Conservation (phyloP, 2,113 vertebrate species). For the Menidia beryllina region DNA sequence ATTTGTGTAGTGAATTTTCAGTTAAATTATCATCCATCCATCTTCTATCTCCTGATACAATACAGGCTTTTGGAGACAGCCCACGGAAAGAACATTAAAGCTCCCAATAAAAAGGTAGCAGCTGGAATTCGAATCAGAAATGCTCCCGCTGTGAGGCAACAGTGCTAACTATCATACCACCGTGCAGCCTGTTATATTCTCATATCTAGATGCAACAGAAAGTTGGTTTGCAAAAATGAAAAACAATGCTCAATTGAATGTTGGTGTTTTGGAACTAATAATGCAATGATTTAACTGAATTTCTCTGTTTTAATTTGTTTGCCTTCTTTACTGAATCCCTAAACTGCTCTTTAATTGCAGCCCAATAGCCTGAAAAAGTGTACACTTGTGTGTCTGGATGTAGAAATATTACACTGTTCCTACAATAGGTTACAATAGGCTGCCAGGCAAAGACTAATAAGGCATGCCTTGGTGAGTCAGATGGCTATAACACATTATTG, state of each 20-base stretch:
- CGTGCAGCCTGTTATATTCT: no score
- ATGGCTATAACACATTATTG: conserved; percentile 27
- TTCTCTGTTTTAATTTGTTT: neutral
- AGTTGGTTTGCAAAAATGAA: no score
- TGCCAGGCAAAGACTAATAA: conserved; percentile 31
- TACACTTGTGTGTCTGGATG: neutral
- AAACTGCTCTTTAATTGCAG: neutral
- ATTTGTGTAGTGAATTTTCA: no score
- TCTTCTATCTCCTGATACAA: no score
- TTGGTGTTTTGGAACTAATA: neutral
- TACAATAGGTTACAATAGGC: no score
- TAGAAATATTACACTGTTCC: neutral
- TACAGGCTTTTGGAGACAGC: no score
- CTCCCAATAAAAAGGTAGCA: no score
- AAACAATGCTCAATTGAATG: no score
- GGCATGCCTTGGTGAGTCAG: conserved; percentile 12
- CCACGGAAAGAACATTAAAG: no score
- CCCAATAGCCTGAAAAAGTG: neutral
- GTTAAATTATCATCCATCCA: no score
- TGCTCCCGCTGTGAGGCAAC: neutral
- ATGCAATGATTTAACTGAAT: neutral
- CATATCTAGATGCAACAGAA: no score
- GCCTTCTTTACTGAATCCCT: neutral
- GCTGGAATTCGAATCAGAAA: neutral
- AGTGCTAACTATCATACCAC: no score